Conservation (phyloP, 2,888 invertebrate species). For the Clunio marinus region DNA sequence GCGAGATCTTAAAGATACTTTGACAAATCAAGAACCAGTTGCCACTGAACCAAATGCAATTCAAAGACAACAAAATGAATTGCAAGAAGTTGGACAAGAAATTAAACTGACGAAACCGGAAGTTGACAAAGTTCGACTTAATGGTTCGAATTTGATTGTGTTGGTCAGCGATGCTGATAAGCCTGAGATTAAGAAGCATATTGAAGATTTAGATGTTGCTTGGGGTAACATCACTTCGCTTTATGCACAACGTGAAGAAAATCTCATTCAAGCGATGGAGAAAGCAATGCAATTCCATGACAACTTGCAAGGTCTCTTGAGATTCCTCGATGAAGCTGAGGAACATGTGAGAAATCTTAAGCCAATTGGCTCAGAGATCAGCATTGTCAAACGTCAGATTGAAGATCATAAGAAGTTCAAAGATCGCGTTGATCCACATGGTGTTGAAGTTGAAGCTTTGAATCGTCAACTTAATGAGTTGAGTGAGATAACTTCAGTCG, state of each 20-base stretch:
- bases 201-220: slow-evolving; percentile 90
- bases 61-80: slow-evolving; percentile 85
- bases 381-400: slow-evolving; percentile 91
- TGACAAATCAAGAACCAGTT: slow-evolving; percentile 84
- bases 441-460: slow-evolving; percentile 94
- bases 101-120: slow-evolving; percentile 89
- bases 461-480: slow-evolving; percentile 96
- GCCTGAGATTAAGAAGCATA: slow-evolving; percentile 95
- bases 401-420: slow-evolving; percentile 89
- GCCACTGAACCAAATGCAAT: slow-evolving; percentile 90
- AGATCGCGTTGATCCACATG: slow-evolving; percentile 93
- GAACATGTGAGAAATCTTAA: slow-evolving; percentile 81
- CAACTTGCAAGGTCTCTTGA: slow-evolving; percentile 76
- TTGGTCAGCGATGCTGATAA: slow-evolving; percentile 95
- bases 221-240: slow-evolving; percentile 93
- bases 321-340: slow-evolving; percentile 86
- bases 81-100: slow-evolving; percentile 84
- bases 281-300: slow-evolving; percentile 94
- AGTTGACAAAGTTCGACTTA: slow-evolving; percentile 87
- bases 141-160: slow-evolving; percentile 87
- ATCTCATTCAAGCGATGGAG: slow-evolving; percentile 94
- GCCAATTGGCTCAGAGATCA: slow-evolving; percentile 86
- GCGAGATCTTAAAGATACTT: slow-evolving; percentile 82
- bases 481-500: slow-evolving; percentile 87
- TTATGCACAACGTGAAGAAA: slow-evolving; percentile 86